Conservation (phyloP, 2,888 invertebrate genomes). For the Arrhopalites spinosus region DNA sequence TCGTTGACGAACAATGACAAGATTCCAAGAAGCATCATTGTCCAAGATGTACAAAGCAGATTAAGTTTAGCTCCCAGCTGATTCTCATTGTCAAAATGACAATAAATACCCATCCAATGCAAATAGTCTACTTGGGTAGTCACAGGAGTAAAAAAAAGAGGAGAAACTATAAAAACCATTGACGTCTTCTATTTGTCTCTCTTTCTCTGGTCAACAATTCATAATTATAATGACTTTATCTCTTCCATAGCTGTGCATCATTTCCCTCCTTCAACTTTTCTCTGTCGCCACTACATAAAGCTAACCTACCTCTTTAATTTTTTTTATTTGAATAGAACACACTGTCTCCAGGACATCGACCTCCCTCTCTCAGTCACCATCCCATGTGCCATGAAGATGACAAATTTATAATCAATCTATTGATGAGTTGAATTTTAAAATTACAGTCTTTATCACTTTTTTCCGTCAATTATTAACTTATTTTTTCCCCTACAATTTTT, state of each 20-base stretch:
- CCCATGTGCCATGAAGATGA: neutral
- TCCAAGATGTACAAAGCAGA: neutral
- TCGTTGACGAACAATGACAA: neutral
- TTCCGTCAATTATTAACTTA: neutral
- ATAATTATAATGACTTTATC: too few relatives aligned
- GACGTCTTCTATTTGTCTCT: too few relatives aligned
- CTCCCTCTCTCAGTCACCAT: neutral
- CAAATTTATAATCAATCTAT: neutral
- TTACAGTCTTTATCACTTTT: neutral
- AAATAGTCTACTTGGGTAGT: too few relatives aligned
- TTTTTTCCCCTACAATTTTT: neutral
- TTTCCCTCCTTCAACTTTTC: neutral
- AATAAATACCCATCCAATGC: neutral
- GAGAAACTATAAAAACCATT: too few relatives aligned
- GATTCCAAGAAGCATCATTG: neutral
- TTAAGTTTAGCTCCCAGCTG: neutral
- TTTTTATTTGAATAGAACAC: too few relatives aligned
- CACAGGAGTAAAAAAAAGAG: too few relatives aligned
- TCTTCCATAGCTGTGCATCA: neutral
- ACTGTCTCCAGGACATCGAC: slow-evolving; percentile 13
- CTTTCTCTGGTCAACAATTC: too few relatives aligned
- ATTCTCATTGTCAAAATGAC: neutral
- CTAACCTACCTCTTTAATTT: too few relatives aligned
- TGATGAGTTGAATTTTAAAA: neutral
- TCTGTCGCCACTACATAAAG: neutral